These are phyloP conservation scores for Pyrgus malvae DNA, from an alignment of 2,888 invertebrate genomes.

Conservation along the genomic window DNA sequence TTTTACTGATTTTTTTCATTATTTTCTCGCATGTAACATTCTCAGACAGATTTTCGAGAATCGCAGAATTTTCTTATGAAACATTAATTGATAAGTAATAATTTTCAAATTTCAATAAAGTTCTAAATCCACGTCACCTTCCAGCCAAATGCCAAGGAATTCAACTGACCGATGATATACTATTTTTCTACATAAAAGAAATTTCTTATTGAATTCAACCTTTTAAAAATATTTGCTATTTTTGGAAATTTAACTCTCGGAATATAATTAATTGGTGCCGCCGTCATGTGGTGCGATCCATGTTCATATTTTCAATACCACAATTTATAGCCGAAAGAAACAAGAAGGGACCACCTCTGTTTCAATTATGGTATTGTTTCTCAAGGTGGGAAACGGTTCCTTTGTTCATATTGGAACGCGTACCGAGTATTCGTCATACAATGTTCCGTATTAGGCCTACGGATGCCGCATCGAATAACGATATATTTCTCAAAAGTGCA, in stretches of 20 bases:
- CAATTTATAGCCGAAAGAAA: slow-evolving; percentile 26
- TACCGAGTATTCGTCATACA: slow-evolving; percentile 20
- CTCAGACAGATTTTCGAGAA: no score
- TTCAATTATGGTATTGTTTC: slow-evolving; percentile 20
- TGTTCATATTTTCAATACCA: slow-evolving; percentile 27
- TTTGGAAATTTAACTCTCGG: slow-evolving; percentile 44
- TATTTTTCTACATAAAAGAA: no score
- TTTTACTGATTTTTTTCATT: no score
- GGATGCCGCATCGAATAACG: slow-evolving; percentile 13
- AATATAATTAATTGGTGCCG: slow-evolving; percentile 48
- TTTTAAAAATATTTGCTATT: no score
- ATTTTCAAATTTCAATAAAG: no score
- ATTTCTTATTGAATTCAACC: no score
- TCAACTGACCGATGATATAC: no score
- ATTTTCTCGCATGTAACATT: no score
- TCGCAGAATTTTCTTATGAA: no score
- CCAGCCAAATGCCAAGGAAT: no score
- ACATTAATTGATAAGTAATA: no score
- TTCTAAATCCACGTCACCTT: no score
- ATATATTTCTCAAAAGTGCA: slow-evolving; percentile 18
- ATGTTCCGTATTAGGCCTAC: slow-evolving; percentile 21
- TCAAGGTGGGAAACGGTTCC: slow-evolving; percentile 22
- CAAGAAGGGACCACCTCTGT: slow-evolving; percentile 8
- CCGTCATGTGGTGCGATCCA: slow-evolving; percentile 34
- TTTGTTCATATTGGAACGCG: slow-evolving; percentile 10